Percentiles rank a stretch among this genome's conserved stretches.
Evolutionary conservation across 2,113 vertebrate genomes (phyloP).

Genomic region (Lutjanus erythropterus): DNA sequence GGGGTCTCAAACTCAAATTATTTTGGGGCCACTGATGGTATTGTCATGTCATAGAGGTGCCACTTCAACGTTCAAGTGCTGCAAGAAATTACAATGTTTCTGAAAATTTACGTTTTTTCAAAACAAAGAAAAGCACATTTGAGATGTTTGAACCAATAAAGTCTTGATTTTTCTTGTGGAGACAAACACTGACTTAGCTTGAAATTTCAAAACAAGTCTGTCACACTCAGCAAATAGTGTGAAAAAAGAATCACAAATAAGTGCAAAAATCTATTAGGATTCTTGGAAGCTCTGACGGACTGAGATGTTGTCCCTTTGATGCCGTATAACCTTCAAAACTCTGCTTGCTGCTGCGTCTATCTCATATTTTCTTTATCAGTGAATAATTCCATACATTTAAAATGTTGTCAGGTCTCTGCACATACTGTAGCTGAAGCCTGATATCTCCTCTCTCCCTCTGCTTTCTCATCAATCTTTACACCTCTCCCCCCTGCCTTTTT

Average conservation of each 20-base stretch:
- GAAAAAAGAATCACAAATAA: background rate
- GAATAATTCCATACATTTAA: constrained; percentile 63
- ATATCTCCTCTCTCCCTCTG: background rate
- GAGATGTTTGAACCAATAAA: background rate
- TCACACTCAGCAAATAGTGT: background rate
- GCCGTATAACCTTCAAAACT: constrained; percentile 46
- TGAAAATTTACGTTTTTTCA: no score
- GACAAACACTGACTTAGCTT: constrained; percentile 1
- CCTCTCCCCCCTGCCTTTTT: constrained; percentile 22
- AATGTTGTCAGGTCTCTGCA: constrained; percentile 39
- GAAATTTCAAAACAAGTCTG: constrained; percentile 12
- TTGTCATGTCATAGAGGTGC: no score
- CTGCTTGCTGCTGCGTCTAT: background rate
- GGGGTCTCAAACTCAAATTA: no score
- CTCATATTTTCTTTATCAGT: constrained; percentile 36
- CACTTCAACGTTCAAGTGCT: no score
- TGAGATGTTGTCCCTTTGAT: constrained; percentile 33
- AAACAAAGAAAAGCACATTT: background rate
- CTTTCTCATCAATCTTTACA: constrained; percentile 38
- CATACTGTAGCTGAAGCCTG: constrained; percentile 7
- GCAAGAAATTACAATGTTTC: no score
- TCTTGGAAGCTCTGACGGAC: constrained; percentile 4
- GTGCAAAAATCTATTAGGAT: background rate
- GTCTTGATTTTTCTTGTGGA: background rate
- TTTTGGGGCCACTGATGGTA: no score